These are phyloP conservation scores for Podarcis cretensis DNA, from an alignment of 2,113 vertebrate species.

Conservation along the genomic window DNA sequence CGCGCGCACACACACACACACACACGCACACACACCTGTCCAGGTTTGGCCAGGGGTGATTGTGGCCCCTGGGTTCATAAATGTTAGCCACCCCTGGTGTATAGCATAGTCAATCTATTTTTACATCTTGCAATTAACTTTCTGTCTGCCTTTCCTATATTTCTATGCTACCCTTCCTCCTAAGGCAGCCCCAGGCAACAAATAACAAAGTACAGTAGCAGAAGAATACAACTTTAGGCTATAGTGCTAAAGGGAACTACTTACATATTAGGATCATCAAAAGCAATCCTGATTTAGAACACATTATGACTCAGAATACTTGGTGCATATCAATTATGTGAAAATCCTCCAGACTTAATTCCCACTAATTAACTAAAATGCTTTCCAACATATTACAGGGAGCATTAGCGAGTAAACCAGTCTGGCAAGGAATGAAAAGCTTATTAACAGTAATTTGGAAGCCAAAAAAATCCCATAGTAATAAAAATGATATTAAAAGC, in stretches of 20 bases:
- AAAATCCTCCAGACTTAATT: conserved; percentile 24
- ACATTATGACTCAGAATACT: conserved; percentile 11
- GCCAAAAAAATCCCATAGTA: not conserved
- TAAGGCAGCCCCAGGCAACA: too few relatives aligned
- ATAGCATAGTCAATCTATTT: too few relatives aligned
- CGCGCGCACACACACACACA: too few relatives aligned
- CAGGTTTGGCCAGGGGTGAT: too few relatives aligned
- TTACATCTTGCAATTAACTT: too few relatives aligned
- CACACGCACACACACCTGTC: too few relatives aligned
- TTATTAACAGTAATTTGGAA: not conserved
- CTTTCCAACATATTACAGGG: conserved; percentile 11
- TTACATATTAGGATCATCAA: not conserved
- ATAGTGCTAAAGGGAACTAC: not conserved
- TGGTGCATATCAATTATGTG: conserved; percentile 3
- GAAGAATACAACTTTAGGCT: not conserved
- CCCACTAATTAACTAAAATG: conserved; percentile 10
- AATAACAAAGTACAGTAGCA: too few relatives aligned
- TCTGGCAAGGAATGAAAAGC: not conserved
- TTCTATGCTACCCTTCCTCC: not conserved
- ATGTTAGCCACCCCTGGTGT: too few relatives aligned
- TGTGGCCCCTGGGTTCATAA: too few relatives aligned
- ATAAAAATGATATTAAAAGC: not conserved
- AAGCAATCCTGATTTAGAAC: not conserved
- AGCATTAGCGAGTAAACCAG: not conserved
- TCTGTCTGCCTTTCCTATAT: too few relatives aligned